phyloP scores from a whole-genome alignment of 2,113 vertebrate genomes.

The Rhynchomys soricoides region DNA sequence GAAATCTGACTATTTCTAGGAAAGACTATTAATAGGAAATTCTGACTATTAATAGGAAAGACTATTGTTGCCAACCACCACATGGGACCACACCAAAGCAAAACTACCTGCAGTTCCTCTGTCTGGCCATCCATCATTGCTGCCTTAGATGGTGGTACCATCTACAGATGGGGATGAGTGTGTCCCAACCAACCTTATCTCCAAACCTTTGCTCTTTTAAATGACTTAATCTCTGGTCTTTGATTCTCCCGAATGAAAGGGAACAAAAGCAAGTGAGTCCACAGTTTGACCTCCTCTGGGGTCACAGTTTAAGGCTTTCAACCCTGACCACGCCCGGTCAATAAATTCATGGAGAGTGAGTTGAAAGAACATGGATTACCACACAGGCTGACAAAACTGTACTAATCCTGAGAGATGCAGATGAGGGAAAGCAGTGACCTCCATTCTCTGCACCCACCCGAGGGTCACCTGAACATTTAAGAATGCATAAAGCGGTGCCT shows the following conservation, averaged over 20 bases:
- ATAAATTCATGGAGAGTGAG: neutral
- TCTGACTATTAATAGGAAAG: no score
- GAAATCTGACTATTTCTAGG: no score
- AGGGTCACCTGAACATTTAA: neutral
- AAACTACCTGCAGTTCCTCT: neutral
- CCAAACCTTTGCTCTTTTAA: neutral
- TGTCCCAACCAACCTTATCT: neutral
- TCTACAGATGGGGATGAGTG: neutral
- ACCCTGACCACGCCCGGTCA: neutral
- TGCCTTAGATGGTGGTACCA: neutral
- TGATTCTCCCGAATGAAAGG: neutral
- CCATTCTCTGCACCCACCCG: neutral
- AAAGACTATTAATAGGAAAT: no score
- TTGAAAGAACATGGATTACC: neutral
- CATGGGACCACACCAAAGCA: neutral
- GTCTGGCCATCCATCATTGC: no score
- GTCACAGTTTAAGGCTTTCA: neutral
- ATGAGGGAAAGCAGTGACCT: neutral
- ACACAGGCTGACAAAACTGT: neutral
- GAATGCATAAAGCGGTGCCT: slow-evolving; percentile 36
- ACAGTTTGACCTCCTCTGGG: neutral
- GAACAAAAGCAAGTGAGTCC: neutral
- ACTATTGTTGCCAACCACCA: neutral
- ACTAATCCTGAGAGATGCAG: neutral
- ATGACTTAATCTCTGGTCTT: neutral